Conservation (phyloP, 2,888 invertebrate genomes). For the Eulithis prunata region DNA sequence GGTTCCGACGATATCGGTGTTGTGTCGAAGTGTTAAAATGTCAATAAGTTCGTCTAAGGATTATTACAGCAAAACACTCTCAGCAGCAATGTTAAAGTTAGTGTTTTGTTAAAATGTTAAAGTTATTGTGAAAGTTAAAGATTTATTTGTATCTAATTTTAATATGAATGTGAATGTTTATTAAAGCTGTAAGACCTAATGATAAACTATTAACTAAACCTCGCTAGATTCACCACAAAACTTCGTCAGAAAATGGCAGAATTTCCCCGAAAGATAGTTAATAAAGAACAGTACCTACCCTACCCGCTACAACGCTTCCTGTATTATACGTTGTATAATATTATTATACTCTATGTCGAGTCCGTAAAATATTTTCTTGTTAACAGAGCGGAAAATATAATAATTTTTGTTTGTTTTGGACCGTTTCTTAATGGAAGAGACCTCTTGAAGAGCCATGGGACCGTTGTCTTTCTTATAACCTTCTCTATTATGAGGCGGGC, state of each 20-base stretch:
- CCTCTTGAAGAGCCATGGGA: slow-evolving; percentile 29
- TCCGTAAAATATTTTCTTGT: slow-evolving; percentile 30
- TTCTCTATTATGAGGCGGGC: slow-evolving; percentile 43
- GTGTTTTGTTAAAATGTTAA: no score
- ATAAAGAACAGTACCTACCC: slow-evolving; percentile 4
- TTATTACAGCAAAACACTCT: no score
- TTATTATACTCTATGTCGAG: slow-evolving; percentile 25
- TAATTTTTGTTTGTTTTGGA: slow-evolving; percentile 29
- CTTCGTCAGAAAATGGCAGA: slow-evolving; percentile 3
- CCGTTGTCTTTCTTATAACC: slow-evolving; percentile 30
- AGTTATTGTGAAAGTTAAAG: no score
- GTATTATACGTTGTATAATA: slow-evolving; percentile 13
- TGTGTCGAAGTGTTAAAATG: no score
- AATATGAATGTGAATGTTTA: no score
- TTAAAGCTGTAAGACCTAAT: no score
- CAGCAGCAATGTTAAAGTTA: no score
- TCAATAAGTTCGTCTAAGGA: no score
- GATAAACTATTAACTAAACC: no score
- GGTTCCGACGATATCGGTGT: no score
- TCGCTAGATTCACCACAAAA: slow-evolving; percentile 9
- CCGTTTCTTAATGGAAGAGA: slow-evolving; percentile 24
- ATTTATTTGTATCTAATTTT: no score
- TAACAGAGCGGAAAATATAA: slow-evolving; percentile 33
- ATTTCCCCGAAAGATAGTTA: slow-evolving; percentile 16
- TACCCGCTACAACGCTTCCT: not conserved